Conservation (phyloP, 2,113 vertebrate species). For the Cyprinodon tularosa region DNA sequence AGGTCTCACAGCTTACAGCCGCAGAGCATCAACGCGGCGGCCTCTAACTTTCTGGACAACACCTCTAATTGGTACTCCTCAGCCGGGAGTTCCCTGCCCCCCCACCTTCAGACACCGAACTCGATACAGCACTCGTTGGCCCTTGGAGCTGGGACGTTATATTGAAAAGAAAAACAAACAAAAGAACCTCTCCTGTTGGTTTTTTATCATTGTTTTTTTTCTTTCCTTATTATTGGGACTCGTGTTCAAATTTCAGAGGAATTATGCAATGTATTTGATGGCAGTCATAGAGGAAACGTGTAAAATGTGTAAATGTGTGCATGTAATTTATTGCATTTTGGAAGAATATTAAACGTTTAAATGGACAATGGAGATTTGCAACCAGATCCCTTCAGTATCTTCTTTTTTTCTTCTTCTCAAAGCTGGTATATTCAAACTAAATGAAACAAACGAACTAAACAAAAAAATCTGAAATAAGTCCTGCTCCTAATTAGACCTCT, state of each 20-base stretch:
- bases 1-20: constrained; percentile 87
- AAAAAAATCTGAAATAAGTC: constrained; percentile 73
- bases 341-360: constrained; percentile 89
- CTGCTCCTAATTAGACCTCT: constrained; percentile 39
- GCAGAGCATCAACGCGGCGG: constrained; percentile 88
- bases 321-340: constrained; percentile 99
- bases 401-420: constrained; percentile 38
- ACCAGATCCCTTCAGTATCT: constrained; percentile 84
- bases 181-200: constrained; percentile 50
- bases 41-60: constrained; percentile 93
- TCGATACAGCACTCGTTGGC: constrained; percentile 96
- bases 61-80: constrained; percentile 91
- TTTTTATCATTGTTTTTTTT: constrained; percentile 47
- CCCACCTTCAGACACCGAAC: constrained; percentile 91
- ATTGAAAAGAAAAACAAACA: constrained; percentile 79
- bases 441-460: background rate
- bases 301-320: constrained; percentile 99
- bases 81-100: constrained; percentile 81
- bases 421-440: constrained; percentile 19
- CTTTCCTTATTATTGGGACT: constrained; percentile 83
- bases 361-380: constrained; percentile 89
- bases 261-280: constrained; percentile 90
- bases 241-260: constrained; percentile 89
- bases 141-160: constrained; percentile 96
- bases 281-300: constrained; percentile 87